A percentile compares a stretch with the other conserved stretches of the same genome.
Conservation (phyloP, 2,797 vertebrate species). For the Dicrostonyx torquatus region DNA sequence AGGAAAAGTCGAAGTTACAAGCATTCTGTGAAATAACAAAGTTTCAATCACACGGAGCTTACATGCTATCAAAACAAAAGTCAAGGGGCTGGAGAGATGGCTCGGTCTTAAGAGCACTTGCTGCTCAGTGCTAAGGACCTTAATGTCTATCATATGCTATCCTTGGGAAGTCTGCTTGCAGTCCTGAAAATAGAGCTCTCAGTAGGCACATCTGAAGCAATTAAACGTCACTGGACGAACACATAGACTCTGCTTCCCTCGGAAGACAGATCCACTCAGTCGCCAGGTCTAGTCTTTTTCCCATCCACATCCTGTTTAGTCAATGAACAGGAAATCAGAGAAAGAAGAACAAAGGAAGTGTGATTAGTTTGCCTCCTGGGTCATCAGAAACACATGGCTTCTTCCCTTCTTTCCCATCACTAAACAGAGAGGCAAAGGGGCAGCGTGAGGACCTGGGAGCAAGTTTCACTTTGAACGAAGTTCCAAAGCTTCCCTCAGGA, state of each 20-base stretch:
- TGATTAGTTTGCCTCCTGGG: neutral
- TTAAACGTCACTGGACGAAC: neutral
- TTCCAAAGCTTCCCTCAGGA: neutral
- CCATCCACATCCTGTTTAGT: neutral
- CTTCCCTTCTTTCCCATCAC: neutral
- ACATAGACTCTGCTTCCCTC: neutral
- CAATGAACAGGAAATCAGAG: neutral
- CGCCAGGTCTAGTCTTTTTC: neutral
- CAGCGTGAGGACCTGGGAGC: neutral
- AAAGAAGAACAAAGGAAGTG: neutral
- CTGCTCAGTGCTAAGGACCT: neutral
- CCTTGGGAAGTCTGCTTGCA: neutral
- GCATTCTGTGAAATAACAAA: neutral
- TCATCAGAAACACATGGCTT: neutral
- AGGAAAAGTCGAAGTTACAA: neutral
- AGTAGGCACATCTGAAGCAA: neutral
- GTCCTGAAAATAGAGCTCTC: neutral
- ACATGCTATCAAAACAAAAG: neutral
- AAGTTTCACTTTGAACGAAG: neutral
- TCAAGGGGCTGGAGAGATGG: neutral
- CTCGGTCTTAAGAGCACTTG: neutral
- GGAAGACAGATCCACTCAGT: neutral
- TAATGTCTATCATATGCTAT: neutral
- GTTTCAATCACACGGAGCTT: neutral
- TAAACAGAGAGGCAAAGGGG: neutral